phyloP scores from a whole-genome alignment of 1,140 invertebrate genomes.

The Eubasilissa regina region DNA sequence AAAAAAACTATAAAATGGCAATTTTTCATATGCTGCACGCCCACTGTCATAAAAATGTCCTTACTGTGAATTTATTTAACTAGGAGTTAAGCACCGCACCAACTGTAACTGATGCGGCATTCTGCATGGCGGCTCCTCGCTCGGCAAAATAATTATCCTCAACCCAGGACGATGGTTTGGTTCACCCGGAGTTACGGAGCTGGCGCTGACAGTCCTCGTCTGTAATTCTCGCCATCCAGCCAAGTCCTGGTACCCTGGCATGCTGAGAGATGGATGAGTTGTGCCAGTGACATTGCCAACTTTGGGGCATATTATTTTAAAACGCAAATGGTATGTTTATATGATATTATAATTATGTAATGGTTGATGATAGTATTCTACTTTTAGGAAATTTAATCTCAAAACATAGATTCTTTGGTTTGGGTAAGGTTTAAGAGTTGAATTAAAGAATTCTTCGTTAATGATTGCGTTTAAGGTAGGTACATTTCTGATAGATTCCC shows the following conservation, averaged over 20 bases:
- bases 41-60: conserved; percentile 14
- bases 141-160: not conserved
- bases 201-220: conserved; percentile 13
- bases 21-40: not conserved
- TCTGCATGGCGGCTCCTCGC: conserved; percentile 20
- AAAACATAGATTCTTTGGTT: too few species aligned
- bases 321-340: too few species aligned
- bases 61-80: conserved; percentile 6
- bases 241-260: not conserved
- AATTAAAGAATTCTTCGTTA: too few species aligned
- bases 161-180: not conserved
- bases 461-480: too few species aligned
- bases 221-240: not conserved
- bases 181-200: not conserved
- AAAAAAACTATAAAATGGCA: too few species aligned
- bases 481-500: too few species aligned
- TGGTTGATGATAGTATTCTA: too few species aligned
- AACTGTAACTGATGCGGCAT: conserved; percentile 25
- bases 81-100: conserved; percentile 15
- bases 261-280: not conserved
- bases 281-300: conserved; percentile 10
- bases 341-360: too few species aligned
- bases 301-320: too few species aligned
- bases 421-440: too few species aligned
- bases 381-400: too few species aligned